Base-by-base conservation (phyloP, 2,113 vertebrate genomes). In the Leucoraja erinaceus region DNA sequence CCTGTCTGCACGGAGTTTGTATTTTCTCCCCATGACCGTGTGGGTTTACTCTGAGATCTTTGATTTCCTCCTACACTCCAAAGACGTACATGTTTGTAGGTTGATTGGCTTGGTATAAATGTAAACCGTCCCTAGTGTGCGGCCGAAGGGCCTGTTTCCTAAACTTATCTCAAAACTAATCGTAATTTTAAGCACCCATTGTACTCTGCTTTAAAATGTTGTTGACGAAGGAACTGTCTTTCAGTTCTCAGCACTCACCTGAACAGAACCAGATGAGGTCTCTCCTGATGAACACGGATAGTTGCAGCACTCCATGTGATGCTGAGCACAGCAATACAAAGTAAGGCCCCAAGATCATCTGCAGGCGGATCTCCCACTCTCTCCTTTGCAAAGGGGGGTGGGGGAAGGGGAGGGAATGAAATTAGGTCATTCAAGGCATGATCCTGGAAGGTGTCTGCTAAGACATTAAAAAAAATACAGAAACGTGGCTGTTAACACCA, bases 201-300 rank as follows among this genome's bases (percentile, higher is more conserved):
- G 70, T 72, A 18, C 22, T 75, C 9, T n/a, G 74, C 28, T 75
- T 11, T 75, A 10, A n/a, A n/a, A 31, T n/a, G 0, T 31, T 76
- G 28, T n/a, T n/a, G n/a, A 1, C 1, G 12, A 88, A 59, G 83
- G 11, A 86, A 28, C 61, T 56, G 59, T n/a, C 22, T 5, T 12
- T 4, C 9, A 61, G 14, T 5, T 59, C 56, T 14, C 83, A 31
- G 59, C 28, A 56, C 94, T 0, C 63, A 99, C 99, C 98, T 93
- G 99, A 99, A 95, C 98, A 99, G 96, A 99, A 99, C 99, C 99
- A 99, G 95, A 99, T 98, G 93, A 99, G 98, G 95, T 99, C 99
- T 93, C 99, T 96, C 91, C 98, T 96, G 93, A 99, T 96, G 94
- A 99, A 98, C 10, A 99, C 94, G 0, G 97, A 97, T 94, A 99